Conservation (phyloP, 2,113 vertebrate genomes). For the Tachysurus vachellii region DNA sequence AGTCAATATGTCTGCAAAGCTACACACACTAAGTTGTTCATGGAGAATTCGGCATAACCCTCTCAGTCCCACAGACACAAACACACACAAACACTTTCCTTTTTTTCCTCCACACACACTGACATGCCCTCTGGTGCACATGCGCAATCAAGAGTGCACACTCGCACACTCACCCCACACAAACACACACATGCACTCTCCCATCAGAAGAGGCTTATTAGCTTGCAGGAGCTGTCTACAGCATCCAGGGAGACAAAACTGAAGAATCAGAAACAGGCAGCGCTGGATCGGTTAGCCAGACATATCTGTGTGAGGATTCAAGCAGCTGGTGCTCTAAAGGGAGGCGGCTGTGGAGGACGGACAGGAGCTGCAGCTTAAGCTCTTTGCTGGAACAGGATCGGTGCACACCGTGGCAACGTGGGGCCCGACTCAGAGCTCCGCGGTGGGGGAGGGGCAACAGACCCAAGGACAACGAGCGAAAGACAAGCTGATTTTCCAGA, state of each 20-base stretch:
- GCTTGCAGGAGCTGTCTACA: slow-evolving; percentile 76
- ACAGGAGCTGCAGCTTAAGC: slow-evolving; percentile 38
- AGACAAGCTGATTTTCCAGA: slow-evolving; percentile 71
- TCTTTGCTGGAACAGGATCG: slow-evolving; percentile 50
- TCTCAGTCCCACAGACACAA: slow-evolving; percentile 42
- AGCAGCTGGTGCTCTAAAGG: slow-evolving; percentile 40
- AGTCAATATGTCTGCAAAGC: background rate
- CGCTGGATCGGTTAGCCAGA: slow-evolving; percentile 24
- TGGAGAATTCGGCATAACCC: slow-evolving; percentile 12
- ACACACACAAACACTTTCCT: slow-evolving; percentile 40
- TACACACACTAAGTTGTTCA: background rate
- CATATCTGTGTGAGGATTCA: slow-evolving; percentile 52
- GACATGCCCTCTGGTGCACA: slow-evolving; percentile 71
- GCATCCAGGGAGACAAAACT: slow-evolving; percentile 73
- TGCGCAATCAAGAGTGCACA: slow-evolving; percentile 63
- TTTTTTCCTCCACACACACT: slow-evolving; percentile 62
- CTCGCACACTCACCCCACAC: slow-evolving; percentile 46
- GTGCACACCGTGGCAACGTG: slow-evolving; percentile 66
- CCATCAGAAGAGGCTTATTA: slow-evolving; percentile 75
- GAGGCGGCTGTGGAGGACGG: slow-evolving; percentile 47
- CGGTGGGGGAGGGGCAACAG: slow-evolving; percentile 74
- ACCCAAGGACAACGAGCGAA: slow-evolving; percentile 62
- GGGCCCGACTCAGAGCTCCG: slow-evolving; percentile 71
- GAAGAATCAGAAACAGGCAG: slow-evolving; percentile 58
- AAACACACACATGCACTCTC: slow-evolving; percentile 51